Conservation (phyloP, 1,140 invertebrate species). For the Drosophila guanche region DNA sequence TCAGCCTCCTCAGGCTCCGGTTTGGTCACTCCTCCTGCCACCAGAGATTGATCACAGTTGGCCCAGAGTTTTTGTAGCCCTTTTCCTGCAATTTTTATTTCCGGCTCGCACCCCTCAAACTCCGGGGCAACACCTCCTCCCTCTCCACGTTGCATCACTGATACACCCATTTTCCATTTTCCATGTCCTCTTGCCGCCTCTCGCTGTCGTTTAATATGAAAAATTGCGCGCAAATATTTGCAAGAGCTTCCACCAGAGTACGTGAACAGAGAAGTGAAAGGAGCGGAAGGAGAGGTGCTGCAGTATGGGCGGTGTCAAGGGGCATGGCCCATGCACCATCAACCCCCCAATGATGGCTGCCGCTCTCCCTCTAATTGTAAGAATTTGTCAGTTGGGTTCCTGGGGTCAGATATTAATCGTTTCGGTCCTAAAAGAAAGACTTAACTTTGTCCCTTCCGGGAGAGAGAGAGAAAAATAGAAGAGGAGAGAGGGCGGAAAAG, state of each 20-base stretch:
- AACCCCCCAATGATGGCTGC: neutral
- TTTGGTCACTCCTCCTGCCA: neutral
- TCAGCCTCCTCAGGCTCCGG: constrained; percentile 9
- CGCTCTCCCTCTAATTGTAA: constrained; percentile 60
- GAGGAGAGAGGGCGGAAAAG: too few species aligned
- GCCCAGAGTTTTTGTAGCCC: constrained; percentile 57
- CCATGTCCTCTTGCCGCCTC: constrained; percentile 1
- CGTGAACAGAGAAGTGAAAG: constrained; percentile 1
- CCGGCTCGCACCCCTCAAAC: constrained; percentile 3
- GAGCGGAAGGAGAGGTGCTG: constrained; percentile 8
- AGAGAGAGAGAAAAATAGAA: neutral
- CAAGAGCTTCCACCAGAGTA: constrained; percentile 37
- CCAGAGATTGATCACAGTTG: constrained; percentile 79
- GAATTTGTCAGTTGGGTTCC: constrained; percentile 73
- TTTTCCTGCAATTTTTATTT: constrained; percentile 73
- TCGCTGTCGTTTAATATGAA: constrained; percentile 75
- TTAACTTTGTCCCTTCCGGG: neutral
- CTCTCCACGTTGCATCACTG: neutral
- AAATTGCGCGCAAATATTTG: constrained; percentile 78
- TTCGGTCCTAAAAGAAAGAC: neutral
- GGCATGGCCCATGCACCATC: neutral
- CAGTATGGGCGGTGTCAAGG: constrained; percentile 16
- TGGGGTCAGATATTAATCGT: constrained; percentile 65
- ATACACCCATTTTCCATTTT: too few species aligned
- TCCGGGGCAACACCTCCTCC: neutral